Conservation (phyloP, 2,113 vertebrate species). For the Hoplias malabaricus region DNA sequence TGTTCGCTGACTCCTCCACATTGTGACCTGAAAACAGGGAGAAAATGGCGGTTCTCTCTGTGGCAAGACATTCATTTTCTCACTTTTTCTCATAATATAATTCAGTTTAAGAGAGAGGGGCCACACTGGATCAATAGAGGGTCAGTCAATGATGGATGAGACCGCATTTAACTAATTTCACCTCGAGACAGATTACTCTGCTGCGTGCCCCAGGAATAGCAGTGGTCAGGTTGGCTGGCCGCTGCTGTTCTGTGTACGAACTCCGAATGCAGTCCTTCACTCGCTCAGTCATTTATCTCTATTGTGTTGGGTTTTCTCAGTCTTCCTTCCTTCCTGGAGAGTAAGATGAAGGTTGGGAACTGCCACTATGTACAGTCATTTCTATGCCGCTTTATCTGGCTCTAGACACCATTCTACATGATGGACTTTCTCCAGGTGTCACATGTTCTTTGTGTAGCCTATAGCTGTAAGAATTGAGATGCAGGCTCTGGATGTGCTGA, state of each 20-base stretch:
- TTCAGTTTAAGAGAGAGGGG: conserved; percentile 74
- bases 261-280: conserved; percentile 60
- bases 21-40: not conserved
- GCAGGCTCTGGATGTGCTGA: too few species aligned
- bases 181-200: conserved; percentile 71
- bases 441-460: too few species aligned
- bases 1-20: not conserved
- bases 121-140: conserved; percentile 70
- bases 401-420: not conserved
- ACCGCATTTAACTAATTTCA: conserved; percentile 75
- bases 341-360: not conserved
- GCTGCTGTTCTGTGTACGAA: conserved; percentile 34
- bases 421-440: not conserved
- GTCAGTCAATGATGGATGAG: conserved; percentile 76
- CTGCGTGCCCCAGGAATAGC: conserved; percentile 43
- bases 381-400: not conserved
- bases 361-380: not conserved
- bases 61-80: conserved; percentile 23
- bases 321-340: not conserved
- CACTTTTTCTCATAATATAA: conserved; percentile 65
- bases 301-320: conserved; percentile 46
- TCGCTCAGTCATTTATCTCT: conserved; percentile 63
- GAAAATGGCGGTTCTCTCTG: conserved; percentile 3
- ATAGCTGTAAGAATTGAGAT: too few species aligned
- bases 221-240: conserved; percentile 52